Base-by-base conservation (phyloP, 2,888 invertebrate genomes). In the Dolichomitus sp. region DNA sequence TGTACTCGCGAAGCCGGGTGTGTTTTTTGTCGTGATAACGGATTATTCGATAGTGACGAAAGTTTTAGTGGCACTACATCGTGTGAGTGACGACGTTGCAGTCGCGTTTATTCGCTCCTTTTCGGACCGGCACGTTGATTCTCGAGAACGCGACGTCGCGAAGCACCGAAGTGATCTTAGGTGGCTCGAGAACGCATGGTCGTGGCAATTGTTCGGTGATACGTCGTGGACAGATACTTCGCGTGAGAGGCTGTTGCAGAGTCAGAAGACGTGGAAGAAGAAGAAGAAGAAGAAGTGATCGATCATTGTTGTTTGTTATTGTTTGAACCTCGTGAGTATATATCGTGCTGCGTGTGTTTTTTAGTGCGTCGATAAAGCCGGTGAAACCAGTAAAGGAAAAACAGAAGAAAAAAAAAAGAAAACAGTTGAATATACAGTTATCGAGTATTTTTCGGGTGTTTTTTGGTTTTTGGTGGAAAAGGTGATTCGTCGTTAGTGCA, bases 221-320 rank as follows among this genome's bases (percentile, higher is more conserved):
- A 23, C 27, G 33, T n/a, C 27, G 63, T 27, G 52, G 14, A 59
- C 14, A 37, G 27, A 54, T 30, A 61, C 61, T 61, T 9, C 6
- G 37, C 19, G 37, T 9, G 40, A 37, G 40, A 11, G 61, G 14
- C 17, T 17, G 1, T 57, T 30, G 40, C 61, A n/a, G 9, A 40
- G 61, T 19, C 7, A 9, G 59, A 59, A 33, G 9, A 59, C 52
- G 40, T 63, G 33, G 42, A 61, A 59, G 48, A 70, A 59, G 37
- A 59, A 70, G 30, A 59, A 61, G 40, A 54, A 52, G 52, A 65
- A 48, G 3, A 42, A 72, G 70, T 45, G 40, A 45, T 57, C 5
- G 52, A 19, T 68, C 59, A 42, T 74, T 52, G 57, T 74, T 54
- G 61, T 57, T 66, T 68, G 17, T 74, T 74, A 37, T 48, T 23